Evolutionary conservation across 2,888 invertebrate genomes (phyloP).

Genomic region (Lathronympha strigana): DNA sequence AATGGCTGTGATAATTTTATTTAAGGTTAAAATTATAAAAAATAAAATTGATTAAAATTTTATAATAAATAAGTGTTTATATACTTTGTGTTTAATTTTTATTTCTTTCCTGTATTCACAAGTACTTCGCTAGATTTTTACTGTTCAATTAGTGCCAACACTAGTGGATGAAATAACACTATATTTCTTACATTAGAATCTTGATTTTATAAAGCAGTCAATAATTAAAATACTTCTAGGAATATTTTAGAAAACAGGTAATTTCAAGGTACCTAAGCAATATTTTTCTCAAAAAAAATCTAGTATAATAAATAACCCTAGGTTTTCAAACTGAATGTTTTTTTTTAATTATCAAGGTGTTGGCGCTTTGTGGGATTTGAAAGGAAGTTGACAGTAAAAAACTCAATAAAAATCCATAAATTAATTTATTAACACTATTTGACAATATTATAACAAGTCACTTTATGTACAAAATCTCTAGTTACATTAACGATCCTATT

Average conservation of each 20-base stretch:
- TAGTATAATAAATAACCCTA: too few species aligned
- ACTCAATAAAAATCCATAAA: constrained; percentile 76
- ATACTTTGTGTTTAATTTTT: constrained; percentile 8
- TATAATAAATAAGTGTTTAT: constrained; percentile 21
- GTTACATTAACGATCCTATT: constrained; percentile 39
- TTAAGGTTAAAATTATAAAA: constrained; percentile 29
- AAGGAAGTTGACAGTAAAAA: constrained; percentile 40
- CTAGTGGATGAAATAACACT: too few species aligned
- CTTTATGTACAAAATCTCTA: constrained; percentile 76
- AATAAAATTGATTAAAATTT: neutral
- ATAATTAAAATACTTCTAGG: too few species aligned
- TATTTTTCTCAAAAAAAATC: too few species aligned
- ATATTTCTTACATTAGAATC: too few species aligned
- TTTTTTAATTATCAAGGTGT: neutral
- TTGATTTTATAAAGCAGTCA: too few species aligned
- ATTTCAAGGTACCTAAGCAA: too few species aligned
- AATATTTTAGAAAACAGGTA: too few species aligned
- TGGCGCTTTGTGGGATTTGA: neutral
- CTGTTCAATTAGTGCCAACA: too few species aligned
- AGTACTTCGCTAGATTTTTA: too few species aligned
- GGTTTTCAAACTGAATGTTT: too few species aligned
- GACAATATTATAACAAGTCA: constrained; percentile 80
- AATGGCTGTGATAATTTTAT: constrained; percentile 63
- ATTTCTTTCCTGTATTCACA: too few species aligned
- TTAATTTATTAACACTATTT: constrained; percentile 82